Base-by-base conservation (phyloP, 2,113 vertebrate species). In the Todiramphus saurophagus region DNA sequence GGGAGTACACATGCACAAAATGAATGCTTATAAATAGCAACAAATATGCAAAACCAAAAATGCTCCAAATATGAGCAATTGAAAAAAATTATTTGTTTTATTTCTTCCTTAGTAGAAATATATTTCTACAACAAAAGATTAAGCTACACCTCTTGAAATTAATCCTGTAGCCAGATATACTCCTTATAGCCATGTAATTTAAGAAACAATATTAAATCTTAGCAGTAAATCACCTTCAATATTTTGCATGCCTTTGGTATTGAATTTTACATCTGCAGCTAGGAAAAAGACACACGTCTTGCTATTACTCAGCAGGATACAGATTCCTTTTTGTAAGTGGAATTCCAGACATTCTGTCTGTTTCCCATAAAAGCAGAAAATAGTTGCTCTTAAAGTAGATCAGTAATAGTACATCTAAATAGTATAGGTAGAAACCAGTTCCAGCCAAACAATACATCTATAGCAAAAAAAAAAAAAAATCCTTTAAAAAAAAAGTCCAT, bases 281-380 rank as follows among this genome's bases (percentile, higher is more conserved):
- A 87, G 88, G 79, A 28, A 94, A 89, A 91, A 78, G 68, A 83
- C 91, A 90, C 97, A 53, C 5, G 2, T 79, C 93, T 92, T 66
- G 70, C 94, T 97, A 92, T 97, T 95, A 97, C 97, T 91, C 97
- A 98, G 98, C 97, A 93, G 96, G 95, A 89, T 83, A 84, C 82
- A 90, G 87, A 96, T 96, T 97, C 97, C 91, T 97, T 94, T 97
- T 96, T 93, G 67, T 95, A 95, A 95, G 95, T 92, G 97, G 89
- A 94, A 98, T 98, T 98, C 97, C 97, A 97, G 96, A 95, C 97
- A 98, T 98, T 97, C 97, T 96, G 0, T 78, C 87, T 95, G 96
- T 95, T 97, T 96, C 95, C 96, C 91, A 95, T 96, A 97, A 97
- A 98, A 97, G 96, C 7, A 90, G 84, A 96, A 96, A 96, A 96